Evolutionary conservation across 2,113 vertebrate genomes (phyloP).

Genomic region (Sigmodon hispidus): DNA sequence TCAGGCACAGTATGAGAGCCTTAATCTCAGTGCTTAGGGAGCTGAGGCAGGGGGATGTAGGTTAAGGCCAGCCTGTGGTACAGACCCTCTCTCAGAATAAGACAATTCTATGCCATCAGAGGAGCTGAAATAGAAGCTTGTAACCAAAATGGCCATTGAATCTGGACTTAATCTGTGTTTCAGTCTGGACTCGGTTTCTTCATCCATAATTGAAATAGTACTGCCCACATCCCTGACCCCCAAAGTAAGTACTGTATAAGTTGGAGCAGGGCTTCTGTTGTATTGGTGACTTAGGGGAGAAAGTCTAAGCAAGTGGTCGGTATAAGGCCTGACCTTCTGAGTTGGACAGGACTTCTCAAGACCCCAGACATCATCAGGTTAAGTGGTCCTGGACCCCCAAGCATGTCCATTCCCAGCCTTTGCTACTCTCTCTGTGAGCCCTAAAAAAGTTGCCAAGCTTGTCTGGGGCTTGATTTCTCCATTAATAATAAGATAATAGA

Average conservation of each 20-base stretch:
- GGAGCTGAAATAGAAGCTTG: neutral
- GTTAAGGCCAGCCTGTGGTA: neutral
- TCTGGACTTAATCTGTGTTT: neutral
- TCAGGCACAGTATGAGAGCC: neutral
- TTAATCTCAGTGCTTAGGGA: neutral
- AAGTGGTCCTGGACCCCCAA: neutral
- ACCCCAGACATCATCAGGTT: too few species aligned
- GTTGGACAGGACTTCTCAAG: neutral
- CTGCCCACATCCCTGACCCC: neutral
- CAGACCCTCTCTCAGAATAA: neutral
- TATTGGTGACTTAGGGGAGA: neutral
- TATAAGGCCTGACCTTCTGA: conserved; percentile 16
- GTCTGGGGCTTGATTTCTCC: conserved; percentile 69
- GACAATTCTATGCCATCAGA: neutral
- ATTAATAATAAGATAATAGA: conserved; percentile 74
- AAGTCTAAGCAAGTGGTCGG: neutral
- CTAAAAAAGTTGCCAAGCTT: conserved; percentile 64
- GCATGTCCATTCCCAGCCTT: neutral
- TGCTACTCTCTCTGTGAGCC: conserved; percentile 33
- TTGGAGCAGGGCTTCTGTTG: neutral
- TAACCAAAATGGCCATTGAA: neutral
- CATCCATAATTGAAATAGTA: neutral
- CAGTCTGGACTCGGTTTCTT: conserved; percentile 40
- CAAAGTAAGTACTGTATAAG: neutral
- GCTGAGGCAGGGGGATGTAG: neutral